phyloP scores from a whole-genome alignment of 2,797 vertebrate species.

The Novumbra hubbsi region DNA sequence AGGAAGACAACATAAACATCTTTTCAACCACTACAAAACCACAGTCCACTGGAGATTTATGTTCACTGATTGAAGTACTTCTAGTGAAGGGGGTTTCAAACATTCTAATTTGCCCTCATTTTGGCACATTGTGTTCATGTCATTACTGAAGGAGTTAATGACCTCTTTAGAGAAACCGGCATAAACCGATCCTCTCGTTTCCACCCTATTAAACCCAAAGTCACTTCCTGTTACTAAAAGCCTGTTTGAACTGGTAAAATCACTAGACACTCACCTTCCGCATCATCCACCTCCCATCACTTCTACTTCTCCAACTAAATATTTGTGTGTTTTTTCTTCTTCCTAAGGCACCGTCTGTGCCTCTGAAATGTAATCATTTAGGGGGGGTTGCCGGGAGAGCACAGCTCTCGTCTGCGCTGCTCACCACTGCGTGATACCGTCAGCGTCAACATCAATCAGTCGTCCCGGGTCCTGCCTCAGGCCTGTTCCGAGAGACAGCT shows the following conservation, averaged over 20 bases:
- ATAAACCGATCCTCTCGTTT: background rate
- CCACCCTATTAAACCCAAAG: background rate
- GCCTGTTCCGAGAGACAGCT: background rate
- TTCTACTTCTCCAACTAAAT: background rate
- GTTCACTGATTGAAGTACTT: background rate
- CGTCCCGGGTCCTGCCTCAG: background rate
- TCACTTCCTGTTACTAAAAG: background rate
- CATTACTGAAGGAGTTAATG: background rate
- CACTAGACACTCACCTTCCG: background rate
- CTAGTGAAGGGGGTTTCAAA: background rate
- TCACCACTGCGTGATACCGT: background rate
- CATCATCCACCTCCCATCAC: background rate
- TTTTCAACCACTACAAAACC: background rate
- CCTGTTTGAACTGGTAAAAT: background rate
- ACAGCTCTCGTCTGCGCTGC: background rate
- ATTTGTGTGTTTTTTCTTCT: background rate
- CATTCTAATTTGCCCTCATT: background rate
- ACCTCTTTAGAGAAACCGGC: background rate
- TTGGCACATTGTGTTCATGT: background rate
- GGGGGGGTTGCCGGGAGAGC: background rate
- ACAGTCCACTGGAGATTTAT: background rate
- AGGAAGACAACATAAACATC: background rate
- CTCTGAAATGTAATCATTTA: background rate
- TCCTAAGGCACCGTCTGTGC: background rate
- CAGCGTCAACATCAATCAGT: background rate